Conservation (phyloP, 2,888 invertebrate species). For the Stratiomys singularior region DNA sequence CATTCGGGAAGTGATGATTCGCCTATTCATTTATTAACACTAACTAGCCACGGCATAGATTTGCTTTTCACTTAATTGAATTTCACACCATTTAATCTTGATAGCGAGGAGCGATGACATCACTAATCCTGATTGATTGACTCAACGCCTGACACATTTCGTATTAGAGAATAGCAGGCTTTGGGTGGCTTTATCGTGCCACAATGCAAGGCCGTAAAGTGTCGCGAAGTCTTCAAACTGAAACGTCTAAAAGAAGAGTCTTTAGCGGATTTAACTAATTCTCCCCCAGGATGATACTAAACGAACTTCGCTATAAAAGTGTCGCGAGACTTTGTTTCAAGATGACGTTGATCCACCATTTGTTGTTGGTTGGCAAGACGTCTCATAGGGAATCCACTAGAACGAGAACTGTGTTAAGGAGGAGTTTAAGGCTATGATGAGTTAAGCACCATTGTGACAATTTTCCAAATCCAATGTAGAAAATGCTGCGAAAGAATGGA, state of each 20-base stretch:
- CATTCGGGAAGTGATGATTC: slow-evolving; percentile 30
- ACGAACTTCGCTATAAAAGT: slow-evolving; percentile 2
- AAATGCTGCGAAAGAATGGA: not conserved
- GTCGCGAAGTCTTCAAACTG: slow-evolving; percentile 20
- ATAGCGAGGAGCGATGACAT: slow-evolving; percentile 39
- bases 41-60: slow-evolving; percentile 40
- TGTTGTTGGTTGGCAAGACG: not conserved
- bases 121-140: slow-evolving; percentile 46
- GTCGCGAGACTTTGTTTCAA: slow-evolving; percentile 20
- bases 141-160: slow-evolving; percentile 44
- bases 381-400: not conserved
- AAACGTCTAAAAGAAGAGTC: slow-evolving; percentile 20
- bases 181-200: slow-evolving; percentile 28
- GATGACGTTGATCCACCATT: not conserved
- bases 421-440: slow-evolving; percentile 32
- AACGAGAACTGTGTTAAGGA: slow-evolving; percentile 39
- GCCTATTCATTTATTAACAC: slow-evolving; percentile 17
- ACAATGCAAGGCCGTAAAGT: slow-evolving; percentile 24
- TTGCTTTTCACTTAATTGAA: slow-evolving; percentile 45
- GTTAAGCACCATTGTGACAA: slow-evolving; percentile 38
- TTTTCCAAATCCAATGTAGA: slow-evolving; percentile 18
- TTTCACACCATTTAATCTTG: slow-evolving; percentile 42
- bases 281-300: not conserved
- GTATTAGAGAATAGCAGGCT: slow-evolving; percentile 36
- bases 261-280: slow-evolving; percentile 44